Evolutionary conservation across 2,113 vertebrate species (phyloP), one percentile per base, ranked within the genome.

Genomic region (Saccopteryx leptura): DNA sequence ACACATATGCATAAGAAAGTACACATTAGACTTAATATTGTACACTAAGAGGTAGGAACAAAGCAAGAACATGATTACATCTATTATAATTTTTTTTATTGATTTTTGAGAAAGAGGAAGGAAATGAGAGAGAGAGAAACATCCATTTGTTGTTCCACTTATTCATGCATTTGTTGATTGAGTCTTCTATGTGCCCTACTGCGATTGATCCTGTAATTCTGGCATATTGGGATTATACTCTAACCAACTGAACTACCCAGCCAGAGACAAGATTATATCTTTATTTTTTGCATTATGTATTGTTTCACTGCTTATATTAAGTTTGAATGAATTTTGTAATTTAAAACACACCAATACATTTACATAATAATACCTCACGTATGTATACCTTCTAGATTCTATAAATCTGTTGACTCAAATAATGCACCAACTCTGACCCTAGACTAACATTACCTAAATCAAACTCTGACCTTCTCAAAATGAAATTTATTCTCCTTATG

Each of bases 281-380:
- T 84, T 68, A 50, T 54, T 60, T 79, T 54, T 85, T 71, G 56
- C 28, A 12, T 80, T 63, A n/a, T 80, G 5, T 7, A 28, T 78
- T 86, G 7, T 69, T 69, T 92, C 50, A 78, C 18, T 78, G 94
- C 46, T 80, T 74, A 83, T 52, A 54, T 19, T 26, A 61, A 91
- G 19, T 2, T 95, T 91, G 19, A 33, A 4, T 89, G 31, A 52
- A 80, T 71, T 86, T 91, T 90, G 9, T 28, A 79, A 79, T 63
- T 90, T 66, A 28, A 66, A 96, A 66, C n/a, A 66, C 1, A 65
- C 7, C 24, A 78, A 33, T 58, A 60, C 60, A 79, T 92, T 88
- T 84, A 60, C 68, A 63, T 65, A 60, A 48, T 79, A 92, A 46
- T 89, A 48, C 14, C 39, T 76, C 84, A 69, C 4, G 13, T 76